These are phyloP conservation scores for Ormyrus thymus DNA, from an alignment of 2,888 invertebrate genomes.

Conservation along the genomic window DNA sequence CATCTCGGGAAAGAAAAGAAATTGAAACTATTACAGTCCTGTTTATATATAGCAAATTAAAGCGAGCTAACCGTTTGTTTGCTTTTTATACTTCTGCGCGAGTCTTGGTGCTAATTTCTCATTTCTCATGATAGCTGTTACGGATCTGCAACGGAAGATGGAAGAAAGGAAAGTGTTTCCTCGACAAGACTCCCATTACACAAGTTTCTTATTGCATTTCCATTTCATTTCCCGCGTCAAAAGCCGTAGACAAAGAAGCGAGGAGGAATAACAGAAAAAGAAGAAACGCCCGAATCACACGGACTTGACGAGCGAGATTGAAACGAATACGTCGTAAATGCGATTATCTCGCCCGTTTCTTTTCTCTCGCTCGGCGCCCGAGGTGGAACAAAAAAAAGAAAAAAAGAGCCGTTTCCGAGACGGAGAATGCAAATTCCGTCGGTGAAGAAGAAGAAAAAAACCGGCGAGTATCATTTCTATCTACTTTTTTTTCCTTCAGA, in stretches of 20 bases:
- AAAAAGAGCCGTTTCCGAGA: slow-evolving; percentile 44
- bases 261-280: slow-evolving; percentile 5
- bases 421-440: slow-evolving; percentile 58
- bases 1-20: too few species aligned
- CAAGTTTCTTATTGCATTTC: slow-evolving; percentile 74
- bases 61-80: background rate
- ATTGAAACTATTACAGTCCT: too few species aligned
- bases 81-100: background rate
- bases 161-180: slow-evolving; percentile 30
- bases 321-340: slow-evolving; percentile 69
- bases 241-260: slow-evolving; percentile 1
- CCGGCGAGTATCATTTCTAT: slow-evolving; percentile 20
- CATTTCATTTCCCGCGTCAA: slow-evolving; percentile 68
- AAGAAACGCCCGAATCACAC: slow-evolving; percentile 21
- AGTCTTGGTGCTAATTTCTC: background rate
- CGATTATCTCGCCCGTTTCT: slow-evolving; percentile 63
- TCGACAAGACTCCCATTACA: slow-evolving; percentile 26
- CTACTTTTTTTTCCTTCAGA: background rate
- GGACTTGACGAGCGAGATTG: slow-evolving; percentile 60
- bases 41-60: too few species aligned
- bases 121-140: slow-evolving; percentile 17
- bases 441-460: background rate
- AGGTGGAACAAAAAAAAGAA: slow-evolving; percentile 13
- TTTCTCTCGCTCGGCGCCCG: slow-evolving; percentile 36
- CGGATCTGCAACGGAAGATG: slow-evolving; percentile 4